A percentile compares a stretch with the other conserved stretches of the same genome.
phyloP scores from a whole-genome alignment of 2,113 vertebrate species.

The Neodon shergylaensis region DNA sequence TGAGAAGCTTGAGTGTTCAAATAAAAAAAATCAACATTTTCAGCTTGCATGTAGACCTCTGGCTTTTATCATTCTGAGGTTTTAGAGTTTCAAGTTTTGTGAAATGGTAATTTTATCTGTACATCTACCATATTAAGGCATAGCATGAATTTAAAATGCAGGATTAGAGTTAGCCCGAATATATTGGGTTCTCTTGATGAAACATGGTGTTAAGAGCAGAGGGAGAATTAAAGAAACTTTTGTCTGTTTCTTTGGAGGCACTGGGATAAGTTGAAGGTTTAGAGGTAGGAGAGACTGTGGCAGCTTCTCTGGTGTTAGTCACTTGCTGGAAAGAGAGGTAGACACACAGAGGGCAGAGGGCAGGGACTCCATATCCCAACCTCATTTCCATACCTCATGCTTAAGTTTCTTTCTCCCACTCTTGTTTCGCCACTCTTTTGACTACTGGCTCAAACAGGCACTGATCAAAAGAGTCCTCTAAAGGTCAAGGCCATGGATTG shows the following conservation, averaged over 20 bases:
- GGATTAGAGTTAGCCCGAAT: not conserved
- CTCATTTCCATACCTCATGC: not conserved
- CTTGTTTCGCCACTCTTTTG: not conserved
- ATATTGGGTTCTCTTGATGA: not conserved
- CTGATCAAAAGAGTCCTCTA: not conserved
- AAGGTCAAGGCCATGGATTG: not conserved
- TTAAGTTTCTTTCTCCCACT: not conserved
- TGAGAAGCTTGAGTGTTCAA: not conserved
- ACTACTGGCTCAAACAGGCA: not conserved
- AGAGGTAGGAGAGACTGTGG: not conserved
- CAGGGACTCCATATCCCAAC: not conserved
- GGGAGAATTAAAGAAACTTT: not conserved
- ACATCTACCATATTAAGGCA: not conserved
- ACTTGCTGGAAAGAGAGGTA: not conserved
- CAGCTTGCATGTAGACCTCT: constrained; percentile 16
- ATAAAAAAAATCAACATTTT: constrained; percentile 19
- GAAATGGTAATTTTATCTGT: not conserved
- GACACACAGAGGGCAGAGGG: not conserved
- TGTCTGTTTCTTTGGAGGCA: not conserved
- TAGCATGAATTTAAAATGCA: not conserved
- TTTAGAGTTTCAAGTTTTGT: not conserved
- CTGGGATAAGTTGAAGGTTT: not conserved
- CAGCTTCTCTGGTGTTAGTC: not conserved
- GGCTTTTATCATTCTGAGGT: not conserved
- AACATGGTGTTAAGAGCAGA: not conserved